Evolutionary conservation across 2,888 invertebrate species (phyloP).

Genomic region (Incurvaria masculella): DNA sequence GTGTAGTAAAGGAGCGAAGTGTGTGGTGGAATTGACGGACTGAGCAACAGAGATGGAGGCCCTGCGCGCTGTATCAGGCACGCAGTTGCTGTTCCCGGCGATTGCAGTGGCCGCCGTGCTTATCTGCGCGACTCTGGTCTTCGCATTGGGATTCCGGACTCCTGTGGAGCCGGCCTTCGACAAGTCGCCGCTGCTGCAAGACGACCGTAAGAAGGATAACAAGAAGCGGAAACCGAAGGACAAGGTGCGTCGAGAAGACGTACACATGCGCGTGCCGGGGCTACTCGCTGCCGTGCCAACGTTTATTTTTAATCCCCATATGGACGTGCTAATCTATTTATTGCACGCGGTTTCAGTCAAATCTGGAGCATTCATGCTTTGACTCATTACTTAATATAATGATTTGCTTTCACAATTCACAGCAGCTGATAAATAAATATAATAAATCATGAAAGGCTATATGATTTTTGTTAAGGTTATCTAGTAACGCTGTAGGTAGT

Average conservation of each 20-base stretch:
- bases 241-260: conserved; percentile 52
- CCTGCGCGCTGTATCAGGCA: conserved; percentile 54
- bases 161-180: conserved; percentile 79
- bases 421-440: no score
- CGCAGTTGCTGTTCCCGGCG: conserved; percentile 54
- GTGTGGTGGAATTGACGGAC: conserved; percentile 14
- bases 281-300: neutral
- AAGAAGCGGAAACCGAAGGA: conserved; percentile 71
- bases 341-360: neutral
- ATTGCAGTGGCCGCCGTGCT: conserved; percentile 64
- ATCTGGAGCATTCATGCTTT: neutral
- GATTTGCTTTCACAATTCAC: no score
- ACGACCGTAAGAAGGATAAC: conserved; percentile 64
- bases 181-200: conserved; percentile 60
- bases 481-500: no score
- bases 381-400: no score
- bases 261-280: neutral
- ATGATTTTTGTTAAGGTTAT: no score
- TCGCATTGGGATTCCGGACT: conserved; percentile 75
- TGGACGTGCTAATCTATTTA: neutral
- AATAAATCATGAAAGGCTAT: no score
- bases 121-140: conserved; percentile 69
- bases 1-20: conserved; percentile 2
- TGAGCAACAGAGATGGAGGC: conserved; percentile 52
- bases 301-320: neutral